Conservation (phyloP, 2,888 invertebrate genomes). For the Perizoma affinitatum region DNA sequence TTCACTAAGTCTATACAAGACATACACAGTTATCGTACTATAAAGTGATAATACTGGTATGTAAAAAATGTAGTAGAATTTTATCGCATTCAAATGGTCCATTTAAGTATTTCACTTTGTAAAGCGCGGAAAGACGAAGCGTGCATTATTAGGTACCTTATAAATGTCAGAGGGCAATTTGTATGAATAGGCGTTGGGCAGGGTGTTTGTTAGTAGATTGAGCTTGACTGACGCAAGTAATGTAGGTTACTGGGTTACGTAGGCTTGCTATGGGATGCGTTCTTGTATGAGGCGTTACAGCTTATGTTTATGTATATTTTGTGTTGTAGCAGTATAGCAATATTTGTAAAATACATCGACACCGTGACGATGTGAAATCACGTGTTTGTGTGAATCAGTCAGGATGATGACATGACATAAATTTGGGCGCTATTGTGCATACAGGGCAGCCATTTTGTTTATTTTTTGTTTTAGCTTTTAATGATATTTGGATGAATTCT, state of each 20-base stretch:
- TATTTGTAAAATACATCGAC: no score
- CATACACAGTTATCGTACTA: no score
- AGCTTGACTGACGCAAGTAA: conserved; percentile 16
- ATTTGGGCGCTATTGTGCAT: not conserved
- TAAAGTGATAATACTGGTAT: no score
- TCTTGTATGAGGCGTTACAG: conserved; percentile 1
- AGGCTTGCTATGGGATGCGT: conserved; percentile 5
- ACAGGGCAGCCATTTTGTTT: no score
- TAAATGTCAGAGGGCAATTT: conserved; percentile 24
- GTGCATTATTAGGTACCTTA: conserved; percentile 21
- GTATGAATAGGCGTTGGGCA: conserved; percentile 9
- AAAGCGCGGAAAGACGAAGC: conserved; percentile 2
- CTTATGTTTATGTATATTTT: not conserved
- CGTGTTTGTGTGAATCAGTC: not conserved
- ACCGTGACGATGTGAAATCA: not conserved
- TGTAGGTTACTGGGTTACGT: conserved; percentile 23
- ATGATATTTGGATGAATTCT: no score
- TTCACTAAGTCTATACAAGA: not conserved
- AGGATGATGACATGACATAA: not conserved
- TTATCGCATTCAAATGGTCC: no score
- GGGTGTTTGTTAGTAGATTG: conserved; percentile 14
- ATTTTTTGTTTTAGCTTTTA: no score
- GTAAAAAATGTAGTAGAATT: no score
- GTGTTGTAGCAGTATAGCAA: no score
- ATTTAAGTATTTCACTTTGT: not conserved